Percentiles rank a stretch among this genome's conserved stretches.
Conservation (phyloP, 2,888 invertebrate genomes). For the Tipula unca region DNA sequence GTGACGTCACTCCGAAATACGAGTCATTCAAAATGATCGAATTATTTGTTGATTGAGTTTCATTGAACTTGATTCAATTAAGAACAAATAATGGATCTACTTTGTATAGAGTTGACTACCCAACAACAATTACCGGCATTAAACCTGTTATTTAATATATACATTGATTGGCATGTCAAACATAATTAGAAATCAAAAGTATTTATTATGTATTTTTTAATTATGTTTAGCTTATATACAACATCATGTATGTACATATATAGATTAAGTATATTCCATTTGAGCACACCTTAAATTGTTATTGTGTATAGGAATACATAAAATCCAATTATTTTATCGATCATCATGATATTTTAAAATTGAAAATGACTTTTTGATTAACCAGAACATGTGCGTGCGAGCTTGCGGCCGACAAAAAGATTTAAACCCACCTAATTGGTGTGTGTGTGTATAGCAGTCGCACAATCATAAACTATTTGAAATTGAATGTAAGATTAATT, state of each 20-base stretch:
- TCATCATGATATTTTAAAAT: not conserved
- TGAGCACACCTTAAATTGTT: not conserved
- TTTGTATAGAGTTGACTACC: not conserved
- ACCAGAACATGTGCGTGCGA: not conserved
- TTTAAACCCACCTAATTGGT: not conserved
- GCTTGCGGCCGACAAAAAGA: not conserved
- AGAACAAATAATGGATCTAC: not conserved
- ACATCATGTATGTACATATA: not conserved
- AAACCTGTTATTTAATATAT: not conserved
- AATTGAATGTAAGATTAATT: not conserved
- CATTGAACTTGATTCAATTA: not conserved
- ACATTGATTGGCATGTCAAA: not conserved
- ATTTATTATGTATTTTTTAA: not conserved
- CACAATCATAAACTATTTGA: not conserved
- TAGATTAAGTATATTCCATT: not conserved
- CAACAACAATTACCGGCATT: not conserved
- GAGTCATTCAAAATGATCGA: not conserved
- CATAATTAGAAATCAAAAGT: not conserved
- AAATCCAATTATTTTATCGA: not conserved
- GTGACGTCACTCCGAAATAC: too few relatives aligned
- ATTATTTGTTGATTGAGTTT: not conserved
- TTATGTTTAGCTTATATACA: not conserved
- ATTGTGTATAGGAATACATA: not conserved
- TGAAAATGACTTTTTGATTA: not conserved
- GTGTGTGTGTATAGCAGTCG: too few relatives aligned